Evolutionary conservation across 2,888 invertebrate species (phyloP), one percentile per base, ranked within the genome.

Genomic region (Drosophila eohydei): DNA sequence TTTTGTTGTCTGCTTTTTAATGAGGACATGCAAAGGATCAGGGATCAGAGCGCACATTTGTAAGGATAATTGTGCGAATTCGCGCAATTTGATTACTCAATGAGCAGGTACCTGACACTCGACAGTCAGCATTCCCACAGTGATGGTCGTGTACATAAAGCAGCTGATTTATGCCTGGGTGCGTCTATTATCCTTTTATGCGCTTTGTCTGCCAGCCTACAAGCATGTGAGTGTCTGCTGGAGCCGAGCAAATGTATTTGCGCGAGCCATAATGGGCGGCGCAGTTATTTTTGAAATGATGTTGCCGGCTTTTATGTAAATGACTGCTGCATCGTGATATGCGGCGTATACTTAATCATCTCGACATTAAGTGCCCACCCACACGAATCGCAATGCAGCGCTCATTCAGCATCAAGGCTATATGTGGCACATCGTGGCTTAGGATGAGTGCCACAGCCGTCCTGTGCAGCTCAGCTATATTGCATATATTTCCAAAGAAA

Each of bases 281-380:
- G 46, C 51, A 58, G 70, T 68, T 84, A 71, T 71, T 71, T 74
- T 57, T 67, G 60, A 68, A 76, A 69, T 74, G 68, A 65, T 71
- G 67, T 50, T 62, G 65, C 66, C 71, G 71, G 63, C 74, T 73
- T 81, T 83, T 80, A 79, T 74, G 79, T 68, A 83, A 83, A 85
- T 83, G 74, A 76, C 74, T 65, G 65, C 76, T 80, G 83, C 86
- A 85, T 63, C 71, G 63, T 63, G 67, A 54, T 72, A 73, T 67
- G 74, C 80, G 60, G 68, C 70, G 78, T 82, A 71, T 87, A 82
- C 80, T 84, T 82, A 87, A 87, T 87, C 84, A 80, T 76, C 68
- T 64, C 60, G 71, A 84, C 87, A 81, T 78, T 87, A 87, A 84
- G 80, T 81, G 70, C 70, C 56, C 61, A 34, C 40, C 46, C 43